Base-by-base conservation (phyloP, 2,113 vertebrate species). In the Mellivora capensis region DNA sequence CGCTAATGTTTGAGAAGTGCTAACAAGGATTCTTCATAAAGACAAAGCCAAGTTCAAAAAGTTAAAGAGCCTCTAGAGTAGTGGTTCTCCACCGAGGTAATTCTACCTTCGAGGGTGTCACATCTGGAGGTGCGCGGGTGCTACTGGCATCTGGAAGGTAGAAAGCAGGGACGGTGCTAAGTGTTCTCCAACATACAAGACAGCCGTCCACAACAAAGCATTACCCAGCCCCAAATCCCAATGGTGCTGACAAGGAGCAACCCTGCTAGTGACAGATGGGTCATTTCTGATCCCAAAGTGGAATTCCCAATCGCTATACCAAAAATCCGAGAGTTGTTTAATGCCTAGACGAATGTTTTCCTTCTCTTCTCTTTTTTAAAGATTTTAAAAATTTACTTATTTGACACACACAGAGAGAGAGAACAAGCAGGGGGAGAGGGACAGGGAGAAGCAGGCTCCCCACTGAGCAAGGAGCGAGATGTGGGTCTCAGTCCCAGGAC, bases 51-150 rank as follows among this genome's bases (percentile, higher is more conserved):
- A 8, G 7, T 31, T 81, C 27, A 67, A 61, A 74, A 54, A 84
- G 27, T 21, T 17, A 9, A n/a, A 89, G 62, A 17, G 14, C 54
- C 44, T 90, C n/a, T n/a, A 31, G 76, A 82, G 15, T 4, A 81
- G 49, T 62, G 6, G 44, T 61, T 87, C 61, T 92, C 76, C 39
- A 4, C 7, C 0, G 54, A 14, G 11, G 2, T 1, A 0, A 64
- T 62, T 39, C 39, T 59, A 27, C 37, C 61, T 49, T 47, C 23
- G 1, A 39, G 15, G 14, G 13, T 44, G 42, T 88, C 74, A 47
- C 7, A 14, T 8, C 15, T 47, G 25, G 0, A 27, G 27, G 3
- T 18, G 2, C 2, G 4, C 42, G 23, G 8, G 18, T 29, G 12
- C n/a, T 67, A 12, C 4, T 14, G 29, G n/a, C 2, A n/a, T 44